Evolutionary conservation across 2,797 vertebrate genomes (phyloP), one percentile per base, ranked within the genome.

Genomic region (Prionace glauca): DNA sequence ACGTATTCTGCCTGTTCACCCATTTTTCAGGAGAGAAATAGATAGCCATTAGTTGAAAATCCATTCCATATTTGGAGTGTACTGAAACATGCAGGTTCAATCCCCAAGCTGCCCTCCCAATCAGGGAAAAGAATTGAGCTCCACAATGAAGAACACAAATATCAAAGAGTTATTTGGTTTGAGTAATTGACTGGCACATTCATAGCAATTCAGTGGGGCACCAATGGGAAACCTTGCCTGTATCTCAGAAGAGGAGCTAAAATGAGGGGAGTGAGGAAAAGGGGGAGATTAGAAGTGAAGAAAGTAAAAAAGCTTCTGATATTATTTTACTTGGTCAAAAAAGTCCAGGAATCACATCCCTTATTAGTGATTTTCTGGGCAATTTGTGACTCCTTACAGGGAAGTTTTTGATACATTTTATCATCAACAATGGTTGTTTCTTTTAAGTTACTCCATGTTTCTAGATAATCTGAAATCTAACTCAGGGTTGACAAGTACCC

Each of bases 391-490:
- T 69, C 4, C 86, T 90, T 20, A 8, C 20, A 69, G 20, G 5
- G 62, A 92, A 20, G 1, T 36, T 92, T 67, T 92, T 29, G 18
- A 18, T 90, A 26, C 0, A 18, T 92, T 24, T 12, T 69, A 69
- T 69, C 3, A 92, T 69, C n/a, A 69, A 69, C 26, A 11, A 22
- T 24, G n/a, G 36, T n/a, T 67, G n/a, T 92, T 92, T 92, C 90
- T 92, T 92, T 92, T 69, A 92, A 92, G n/a, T 69, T 18, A 92
- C 62, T 24, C 90, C n/a, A n/a, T 67, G n/a, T n/a, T 65, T 91
- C 90, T n/a, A 91, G 88, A 36, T 20, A 20, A 92, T n/a, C 62
- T 84, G 24, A 92, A 69, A 67, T 69, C 62, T 67, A 62, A 62
- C 60, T 69, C 8, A 69, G 22, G 90, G 9, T 92, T 69, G 7